A percentile compares a stretch with the other conserved stretches of the same genome.
phyloP scores from a whole-genome alignment of 1,140 invertebrate species.

The Cecropterus lyciades region DNA sequence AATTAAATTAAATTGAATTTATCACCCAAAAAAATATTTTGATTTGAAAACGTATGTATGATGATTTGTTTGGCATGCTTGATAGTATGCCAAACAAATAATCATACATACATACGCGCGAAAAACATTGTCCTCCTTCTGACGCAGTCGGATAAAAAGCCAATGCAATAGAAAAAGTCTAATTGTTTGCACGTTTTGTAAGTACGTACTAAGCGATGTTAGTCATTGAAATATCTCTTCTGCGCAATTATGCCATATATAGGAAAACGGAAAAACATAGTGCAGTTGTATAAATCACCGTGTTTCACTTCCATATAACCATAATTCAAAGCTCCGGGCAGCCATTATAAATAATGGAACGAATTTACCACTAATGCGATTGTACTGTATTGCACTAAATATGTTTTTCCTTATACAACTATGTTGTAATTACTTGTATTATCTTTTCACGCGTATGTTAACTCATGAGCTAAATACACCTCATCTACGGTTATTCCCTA shows the following conservation, averaged over 20 bases:
- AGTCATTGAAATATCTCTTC: constrained; percentile 1
- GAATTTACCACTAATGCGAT: background rate
- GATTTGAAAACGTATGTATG: too few species aligned
- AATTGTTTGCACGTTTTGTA: background rate
- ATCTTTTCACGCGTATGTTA: too few species aligned
- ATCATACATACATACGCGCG: too few species aligned
- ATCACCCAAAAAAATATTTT: too few species aligned
- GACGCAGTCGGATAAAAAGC: too few species aligned
- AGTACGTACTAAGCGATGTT: background rate
- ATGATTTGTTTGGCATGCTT: too few species aligned
- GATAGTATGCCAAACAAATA: too few species aligned
- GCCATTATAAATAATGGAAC: constrained; percentile 1
- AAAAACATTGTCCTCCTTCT: too few species aligned
- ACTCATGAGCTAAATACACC: too few species aligned
- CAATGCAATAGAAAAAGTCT: too few species aligned
- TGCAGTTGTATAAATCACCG: constrained; percentile 1
- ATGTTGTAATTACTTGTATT: background rate
- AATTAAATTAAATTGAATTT: too few species aligned
- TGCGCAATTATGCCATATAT: background rate
- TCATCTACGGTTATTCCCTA: too few species aligned
- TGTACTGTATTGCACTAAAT: background rate
- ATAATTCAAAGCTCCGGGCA: background rate
- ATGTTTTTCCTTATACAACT: background rate
- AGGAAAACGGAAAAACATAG: constrained; percentile 1
- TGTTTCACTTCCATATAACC: background rate